These are phyloP conservation scores for Megaceryle torquata DNA, from an alignment of 2,113 vertebrate genomes.

Conservation along the genomic window DNA sequence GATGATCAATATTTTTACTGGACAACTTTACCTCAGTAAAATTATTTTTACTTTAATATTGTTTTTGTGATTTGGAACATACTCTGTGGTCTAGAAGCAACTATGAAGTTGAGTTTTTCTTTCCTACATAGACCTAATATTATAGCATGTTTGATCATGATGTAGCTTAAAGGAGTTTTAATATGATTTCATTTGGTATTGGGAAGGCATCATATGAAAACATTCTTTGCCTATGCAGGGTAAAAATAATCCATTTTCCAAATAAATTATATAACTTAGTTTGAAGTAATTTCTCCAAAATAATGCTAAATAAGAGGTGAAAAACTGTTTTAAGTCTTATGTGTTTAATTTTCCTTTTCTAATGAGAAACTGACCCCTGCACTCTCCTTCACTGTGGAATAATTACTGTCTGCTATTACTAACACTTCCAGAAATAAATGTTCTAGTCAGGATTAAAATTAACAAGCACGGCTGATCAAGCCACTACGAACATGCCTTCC, in stretches of 20 bases:
- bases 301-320: not conserved
- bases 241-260: not conserved
- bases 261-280: not conserved
- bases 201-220: not conserved
- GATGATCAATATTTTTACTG: not conserved
- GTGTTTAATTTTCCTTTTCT: slow-evolving; percentile 19
- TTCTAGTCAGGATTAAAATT: slow-evolving; percentile 42
- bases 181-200: not conserved
- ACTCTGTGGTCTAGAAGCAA: not conserved
- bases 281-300: not conserved
- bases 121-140: not conserved
- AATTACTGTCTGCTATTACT: slow-evolving; percentile 58
- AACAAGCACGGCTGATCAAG: slow-evolving; percentile 35
- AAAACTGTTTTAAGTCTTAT: not conserved
- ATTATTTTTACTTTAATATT: not conserved
- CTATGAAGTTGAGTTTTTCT: not conserved
- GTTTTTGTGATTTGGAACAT: not conserved
- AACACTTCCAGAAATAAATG: slow-evolving; percentile 58
- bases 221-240: not conserved
- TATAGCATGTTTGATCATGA: not conserved
- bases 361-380: slow-evolving; percentile 42
- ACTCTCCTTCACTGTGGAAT: slow-evolving; percentile 40
- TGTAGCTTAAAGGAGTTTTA: not conserved
- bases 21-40: not conserved
- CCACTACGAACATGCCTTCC: not conserved